Evolutionary conservation across 2,113 vertebrate genomes (phyloP).

Genomic region (rabbit (Oryctolagus cuniculus)): mOryCun1.1 NC_091435.1:115196001-115196500

Average conservation of each 20-base stretch:
- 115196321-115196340: background rate
- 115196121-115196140: background rate
- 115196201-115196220: background rate
- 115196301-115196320: background rate
- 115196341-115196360: background rate
- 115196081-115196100: conserved; percentile 20
- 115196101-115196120: conserved; percentile 7
- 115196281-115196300: background rate
- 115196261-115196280: background rate
- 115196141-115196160: background rate
- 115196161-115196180: background rate
- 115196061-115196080: background rate
- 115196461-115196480: background rate
- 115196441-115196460: background rate
- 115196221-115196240: background rate
- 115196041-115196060: background rate
- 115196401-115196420: background rate
- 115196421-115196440: background rate
- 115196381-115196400: background rate
- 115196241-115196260: background rate
- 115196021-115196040: background rate
- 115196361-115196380: background rate
- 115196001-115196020: background rate
- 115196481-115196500: background rate
- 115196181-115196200: background rate